phyloP scores from a whole-genome alignment of 2,113 vertebrate genomes.

The Rhadina sibilatrix region DNA sequence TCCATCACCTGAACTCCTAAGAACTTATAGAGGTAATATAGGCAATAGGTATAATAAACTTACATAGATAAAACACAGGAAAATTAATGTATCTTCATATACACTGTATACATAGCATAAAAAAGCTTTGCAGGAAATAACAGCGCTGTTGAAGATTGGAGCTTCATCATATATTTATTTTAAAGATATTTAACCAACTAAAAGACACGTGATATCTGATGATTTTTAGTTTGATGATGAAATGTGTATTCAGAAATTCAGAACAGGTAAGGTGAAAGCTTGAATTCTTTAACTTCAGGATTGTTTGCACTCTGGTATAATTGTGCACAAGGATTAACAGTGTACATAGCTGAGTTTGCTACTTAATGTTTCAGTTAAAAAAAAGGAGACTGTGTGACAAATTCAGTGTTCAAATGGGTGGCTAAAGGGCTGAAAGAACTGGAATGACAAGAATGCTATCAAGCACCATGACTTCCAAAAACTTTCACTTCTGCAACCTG shows the following conservation, averaged over 20 bases:
- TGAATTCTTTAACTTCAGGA: background rate
- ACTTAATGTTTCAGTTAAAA: background rate
- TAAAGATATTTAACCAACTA: background rate
- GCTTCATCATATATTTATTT: background rate
- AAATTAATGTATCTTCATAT: background rate
- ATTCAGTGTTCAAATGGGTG: background rate
- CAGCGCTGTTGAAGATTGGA: background rate
- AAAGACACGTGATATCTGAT: background rate
- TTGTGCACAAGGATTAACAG: background rate
- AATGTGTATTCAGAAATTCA: background rate
- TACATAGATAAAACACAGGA: background rate
- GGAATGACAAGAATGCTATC: background rate
- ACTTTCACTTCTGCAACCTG: background rate
- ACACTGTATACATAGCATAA: background rate
- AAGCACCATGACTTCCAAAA: background rate
- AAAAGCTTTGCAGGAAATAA: background rate
- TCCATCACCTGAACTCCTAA: background rate
- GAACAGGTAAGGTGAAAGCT: background rate
- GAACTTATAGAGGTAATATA: background rate
- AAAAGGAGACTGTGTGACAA: background rate
- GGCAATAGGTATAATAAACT: background rate
- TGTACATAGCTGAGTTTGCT: background rate
- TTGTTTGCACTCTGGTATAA: background rate
- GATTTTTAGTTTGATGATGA: background rate
- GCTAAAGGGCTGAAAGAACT: background rate